phyloP scores from a whole-genome alignment of 1,140 invertebrate species.

The Hypsibius dujardini region DNA sequence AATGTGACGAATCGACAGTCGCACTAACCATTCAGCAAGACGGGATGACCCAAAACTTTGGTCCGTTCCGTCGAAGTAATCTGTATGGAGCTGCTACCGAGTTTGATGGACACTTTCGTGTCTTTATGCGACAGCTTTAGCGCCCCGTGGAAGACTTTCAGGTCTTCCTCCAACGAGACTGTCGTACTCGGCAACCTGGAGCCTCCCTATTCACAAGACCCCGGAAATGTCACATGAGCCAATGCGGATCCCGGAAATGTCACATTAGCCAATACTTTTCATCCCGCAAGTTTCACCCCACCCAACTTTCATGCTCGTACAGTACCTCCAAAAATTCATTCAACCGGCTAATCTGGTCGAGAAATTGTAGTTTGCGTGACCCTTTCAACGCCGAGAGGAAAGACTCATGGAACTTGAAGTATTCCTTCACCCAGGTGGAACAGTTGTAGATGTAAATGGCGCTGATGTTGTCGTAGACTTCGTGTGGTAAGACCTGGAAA shows the following conservation, averaged over 20 bases:
- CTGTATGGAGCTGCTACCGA: slow-evolving; percentile 84
- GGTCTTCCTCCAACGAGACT: slow-evolving; percentile 77
- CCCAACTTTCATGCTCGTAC: too few relatives aligned
- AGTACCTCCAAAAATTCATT: slow-evolving; percentile 84
- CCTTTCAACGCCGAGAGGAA: slow-evolving; percentile 68
- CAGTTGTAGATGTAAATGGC: slow-evolving; percentile 91
- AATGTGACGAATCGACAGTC: too few relatives aligned
- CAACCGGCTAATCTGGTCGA: slow-evolving; percentile 65
- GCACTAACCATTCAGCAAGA: slow-evolving; percentile 59
- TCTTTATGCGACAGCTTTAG: slow-evolving; percentile 90
- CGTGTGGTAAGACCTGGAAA: slow-evolving; percentile 77
- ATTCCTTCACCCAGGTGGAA: slow-evolving; percentile 89
- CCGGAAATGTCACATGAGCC: too few relatives aligned
- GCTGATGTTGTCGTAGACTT: slow-evolving; percentile 78
- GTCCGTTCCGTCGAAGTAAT: slow-evolving; percentile 90
- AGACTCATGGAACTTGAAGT: slow-evolving; percentile 87
- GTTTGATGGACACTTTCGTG: slow-evolving; percentile 91
- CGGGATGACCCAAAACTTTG: slow-evolving; percentile 78
- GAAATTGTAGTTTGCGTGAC: slow-evolving; percentile 67
- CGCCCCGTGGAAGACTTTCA: slow-evolving; percentile 88
- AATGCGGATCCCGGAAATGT: too few relatives aligned
- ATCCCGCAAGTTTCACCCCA: too few relatives aligned
- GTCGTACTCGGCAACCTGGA: slow-evolving; percentile 92
- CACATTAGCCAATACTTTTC: too few relatives aligned
- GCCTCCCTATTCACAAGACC: too few relatives aligned